Conservation (phyloP, 2,888 invertebrate species). For the Drosophila conformis region DNA sequence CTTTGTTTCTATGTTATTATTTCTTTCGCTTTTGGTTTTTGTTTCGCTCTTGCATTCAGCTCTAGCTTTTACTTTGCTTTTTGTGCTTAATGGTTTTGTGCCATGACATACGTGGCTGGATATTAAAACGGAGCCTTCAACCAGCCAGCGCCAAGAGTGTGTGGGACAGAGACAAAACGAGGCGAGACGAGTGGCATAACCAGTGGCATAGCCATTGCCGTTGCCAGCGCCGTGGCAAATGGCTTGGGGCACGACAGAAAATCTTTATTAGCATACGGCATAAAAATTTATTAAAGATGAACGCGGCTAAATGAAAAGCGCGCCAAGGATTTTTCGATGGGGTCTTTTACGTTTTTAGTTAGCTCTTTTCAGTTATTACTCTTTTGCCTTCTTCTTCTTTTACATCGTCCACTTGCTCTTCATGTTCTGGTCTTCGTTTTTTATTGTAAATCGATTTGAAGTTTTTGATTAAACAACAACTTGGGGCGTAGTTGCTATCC, state of each 20-base stretch:
- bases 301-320: slow-evolving; percentile 59
- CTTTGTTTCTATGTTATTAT: slow-evolving; percentile 24
- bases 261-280: slow-evolving; percentile 81
- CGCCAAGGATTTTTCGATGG: slow-evolving; percentile 40
- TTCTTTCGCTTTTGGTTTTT: slow-evolving; percentile 31
- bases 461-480: slow-evolving; percentile 73
- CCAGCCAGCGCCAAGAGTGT: slow-evolving; percentile 23
- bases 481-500: slow-evolving; percentile 58
- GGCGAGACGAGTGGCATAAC: slow-evolving; percentile 7
- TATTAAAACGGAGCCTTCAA: slow-evolving; percentile 66
- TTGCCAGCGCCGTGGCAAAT: slow-evolving; percentile 44
- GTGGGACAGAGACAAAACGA: background rate
- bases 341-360: slow-evolving; percentile 56
- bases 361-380: slow-evolving; percentile 29
- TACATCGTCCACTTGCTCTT: background rate
- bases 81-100: slow-evolving; percentile 78
- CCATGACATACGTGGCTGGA: slow-evolving; percentile 82
- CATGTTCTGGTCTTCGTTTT: slow-evolving; percentile 20
- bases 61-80: slow-evolving; percentile 69
- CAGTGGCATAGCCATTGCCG: slow-evolving; percentile 21
- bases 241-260: slow-evolving; percentile 72
- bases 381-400: background rate
- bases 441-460: slow-evolving; percentile 80
- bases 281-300: slow-evolving; percentile 81
- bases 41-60: slow-evolving; percentile 62